Base-by-base conservation (phyloP, 1,140 invertebrate species). In the Drosophila sp. region DNA sequence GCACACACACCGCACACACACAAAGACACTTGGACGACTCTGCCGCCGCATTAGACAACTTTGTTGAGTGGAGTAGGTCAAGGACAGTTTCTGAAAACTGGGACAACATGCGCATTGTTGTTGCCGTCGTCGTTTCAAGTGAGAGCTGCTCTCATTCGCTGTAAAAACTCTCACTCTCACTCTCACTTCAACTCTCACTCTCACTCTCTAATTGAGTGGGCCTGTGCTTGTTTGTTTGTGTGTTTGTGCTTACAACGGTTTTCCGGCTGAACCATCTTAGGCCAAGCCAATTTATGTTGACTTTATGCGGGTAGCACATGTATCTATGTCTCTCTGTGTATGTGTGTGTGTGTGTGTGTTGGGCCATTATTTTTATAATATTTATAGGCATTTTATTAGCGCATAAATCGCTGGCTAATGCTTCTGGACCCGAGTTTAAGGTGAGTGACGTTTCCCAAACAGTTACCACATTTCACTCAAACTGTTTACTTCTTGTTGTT, bases 21-120 rank as follows among this genome's bases (percentile, higher is more conserved):
- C 54, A 56, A 29, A 62, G 59, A 72, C 45, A 43, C 21, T 27
- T 63, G 80, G 78, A 75, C 62, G 41, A 54, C 57, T 65, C 72
- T 78, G 72, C 25, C 32, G 50, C 65, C 66, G 83, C 83, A 80
- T 89, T 89, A 89, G 83, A 89, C 83, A 89, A 89, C 77, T 87
- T 87, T 77, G 65, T 81, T 74, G 86, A 86, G 78, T 90, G 90
- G 90, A 91, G 90, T 91, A 91, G 90, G 90, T 91, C 90, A 91
- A 91, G 90, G 90, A 91, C 90, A 91, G 89, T 87, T 77, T 84
- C 74, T 90, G 81, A 80, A 91, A 91, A 91, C 82, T 91, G 90
- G 90, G 90, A 90, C 90, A 91, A 76, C 76, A 91, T 70, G 79
- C 69, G 50, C 66, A 69, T 80, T 89, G 84, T 89, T 89, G 83